Evolutionary conservation across 1,140 invertebrate genomes (phyloP), one percentile per base, ranked within the genome.

Genomic region (Atta cephalotes): DNA sequence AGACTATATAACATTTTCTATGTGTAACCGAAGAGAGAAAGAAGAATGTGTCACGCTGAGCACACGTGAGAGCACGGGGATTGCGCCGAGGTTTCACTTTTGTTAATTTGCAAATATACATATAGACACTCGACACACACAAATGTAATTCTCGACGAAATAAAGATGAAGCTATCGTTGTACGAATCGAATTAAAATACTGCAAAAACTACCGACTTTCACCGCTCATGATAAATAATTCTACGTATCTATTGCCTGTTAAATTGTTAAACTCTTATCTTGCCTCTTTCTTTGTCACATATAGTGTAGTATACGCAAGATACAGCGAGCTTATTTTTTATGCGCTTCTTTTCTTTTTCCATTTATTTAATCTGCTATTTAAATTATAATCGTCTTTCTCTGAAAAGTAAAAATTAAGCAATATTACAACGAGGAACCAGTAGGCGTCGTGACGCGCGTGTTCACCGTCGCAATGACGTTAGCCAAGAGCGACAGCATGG

Each of bases 401-500:
- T 18, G 12, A 85, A 56, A n/a, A 16, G 9, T 18, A n/a, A 65
- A 56, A 21, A 45, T 31, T 49, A 58, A 25, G 68, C 84, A 1
- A 25, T 58, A 3, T 90, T 91, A 90, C 6, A 86, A 53, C 3
- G 78, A 72, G 31, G 84, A n/a, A 16, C 9, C 72, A 31, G 92
- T 89, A 12, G 92, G 63, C 2, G 92, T 71, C 1, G 92, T 79
- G 0, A 88, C 58, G 25, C 86, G 87, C 7, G 87, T 81, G 12
- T 90, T 87, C 7, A 90, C 28, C 2, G 87, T 56, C 2, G 92
- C 68, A 1, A 94, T 86, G 0, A 93, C 31, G 31, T 93, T 95
- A 0, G 94, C 92, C 18, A 95, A 62, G 0, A 95, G 25, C 0
- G 93, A 89, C 3, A 95, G 39, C 65, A 95, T 91, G 0, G 93